These are phyloP conservation scores for Lepus timidus DNA, from an alignment of 2,113 vertebrate genomes.

Conservation along the genomic window DNA sequence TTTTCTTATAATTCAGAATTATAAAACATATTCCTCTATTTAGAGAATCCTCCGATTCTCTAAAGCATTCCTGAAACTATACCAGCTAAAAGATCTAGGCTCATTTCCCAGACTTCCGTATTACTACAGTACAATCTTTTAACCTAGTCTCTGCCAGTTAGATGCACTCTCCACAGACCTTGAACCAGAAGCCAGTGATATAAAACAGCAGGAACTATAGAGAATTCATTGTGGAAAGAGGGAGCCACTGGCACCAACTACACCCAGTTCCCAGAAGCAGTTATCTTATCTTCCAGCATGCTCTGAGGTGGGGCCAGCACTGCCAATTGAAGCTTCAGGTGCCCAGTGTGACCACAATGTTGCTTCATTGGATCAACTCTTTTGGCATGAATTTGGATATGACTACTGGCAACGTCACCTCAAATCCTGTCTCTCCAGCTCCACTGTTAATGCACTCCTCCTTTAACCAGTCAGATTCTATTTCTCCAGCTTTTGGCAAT, in stretches of 20 bases:
- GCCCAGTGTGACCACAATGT: not conserved
- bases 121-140: not conserved
- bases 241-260: not conserved
- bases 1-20: conserved; percentile 7
- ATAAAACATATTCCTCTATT: not conserved
- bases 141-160: not conserved
- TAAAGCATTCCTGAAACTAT: not conserved
- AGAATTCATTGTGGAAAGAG: not conserved
- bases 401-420: not conserved
- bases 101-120: not conserved
- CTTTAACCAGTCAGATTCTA: conserved; percentile 3
- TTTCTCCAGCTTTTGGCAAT: not conserved
- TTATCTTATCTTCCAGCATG: no score
- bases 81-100: not conserved
- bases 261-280: not conserved
- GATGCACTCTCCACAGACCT: not conserved
- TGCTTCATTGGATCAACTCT: not conserved
- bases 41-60: not conserved
- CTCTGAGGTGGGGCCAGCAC: no score
- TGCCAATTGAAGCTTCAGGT: not conserved
- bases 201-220: not conserved
- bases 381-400: conserved; percentile 1
- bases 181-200: not conserved
- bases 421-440: not conserved
- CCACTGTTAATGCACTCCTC: not conserved